phyloP scores from a whole-genome alignment of 92 coral and sea anemone species.

The Epizoanthus ramosus region DNA sequence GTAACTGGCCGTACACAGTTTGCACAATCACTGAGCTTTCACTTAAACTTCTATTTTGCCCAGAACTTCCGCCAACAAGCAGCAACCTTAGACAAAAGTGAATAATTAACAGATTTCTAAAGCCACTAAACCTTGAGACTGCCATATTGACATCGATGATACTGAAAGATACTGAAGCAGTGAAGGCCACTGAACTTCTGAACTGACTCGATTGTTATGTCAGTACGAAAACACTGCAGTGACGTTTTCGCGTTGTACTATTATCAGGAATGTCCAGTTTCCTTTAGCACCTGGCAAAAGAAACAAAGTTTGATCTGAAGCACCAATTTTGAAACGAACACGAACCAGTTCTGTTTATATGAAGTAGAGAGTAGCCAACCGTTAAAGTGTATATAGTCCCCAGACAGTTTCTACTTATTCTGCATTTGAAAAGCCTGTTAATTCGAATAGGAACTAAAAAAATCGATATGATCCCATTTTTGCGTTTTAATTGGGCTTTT shows the following conservation, averaged over 20 bases:
- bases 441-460: too few relatives aligned
- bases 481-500: too few relatives aligned
- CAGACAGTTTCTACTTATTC: too few relatives aligned
- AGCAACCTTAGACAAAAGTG: background rate
- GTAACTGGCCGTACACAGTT: conserved; percentile 9
- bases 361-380: background rate
- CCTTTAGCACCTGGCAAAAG: too few relatives aligned
- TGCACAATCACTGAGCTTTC: background rate
- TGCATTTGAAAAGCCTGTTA: too few relatives aligned
- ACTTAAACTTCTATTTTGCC: background rate
- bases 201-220: too few relatives aligned
- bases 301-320: background rate
- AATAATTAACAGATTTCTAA: background rate
- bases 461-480: too few relatives aligned
- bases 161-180: background rate
- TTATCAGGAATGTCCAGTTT: too few relatives aligned
- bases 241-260: too few relatives aligned
- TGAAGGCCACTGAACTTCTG: background rate
- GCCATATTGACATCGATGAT: background rate
- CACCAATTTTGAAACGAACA: too few relatives aligned
- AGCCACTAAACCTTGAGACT: background rate
- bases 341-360: background rate
- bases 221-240: too few relatives aligned
- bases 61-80: background rate
- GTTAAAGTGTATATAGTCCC: too few relatives aligned